Evolutionary conservation across 1,140 invertebrate species (phyloP), one percentile per base, ranked within the genome.

Genomic region (Magallana ariakensis): DNA sequence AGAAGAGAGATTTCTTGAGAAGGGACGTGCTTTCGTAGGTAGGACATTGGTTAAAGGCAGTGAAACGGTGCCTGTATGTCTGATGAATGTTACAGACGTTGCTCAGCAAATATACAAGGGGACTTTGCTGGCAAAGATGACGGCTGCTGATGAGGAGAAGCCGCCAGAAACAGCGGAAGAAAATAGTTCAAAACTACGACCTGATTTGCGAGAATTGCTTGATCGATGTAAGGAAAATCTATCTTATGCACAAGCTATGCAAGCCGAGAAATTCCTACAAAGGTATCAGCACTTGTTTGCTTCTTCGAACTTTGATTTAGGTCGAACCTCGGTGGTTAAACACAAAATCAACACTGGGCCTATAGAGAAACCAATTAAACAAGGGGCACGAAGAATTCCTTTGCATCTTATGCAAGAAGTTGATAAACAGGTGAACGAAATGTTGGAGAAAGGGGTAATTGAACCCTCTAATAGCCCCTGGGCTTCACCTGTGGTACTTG

Each of bases 291-390:
- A 19, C 10, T 75, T 75, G 26, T 75, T 75, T 75, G 66, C 66
- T 19, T 7, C 22, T 26, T 70, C 22, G 22, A 26, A 75, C 19
- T 19, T 22, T 75, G 66, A 75, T 33, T n/a, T 86, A 57, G 85
- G 85, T 26, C 46, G 53, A 56, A 80, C 66, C 26, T 46, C 33
- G 19, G 19, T 85, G 16, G 33, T 86, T 56, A 33, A 86, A 60
- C 85, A 86, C 70, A 81, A 86, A 58, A 86, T 86, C 15, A 26
- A 86, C n/a, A 81, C 70, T n/a, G 53, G 55, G 8, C 58, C 19
- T 53, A 8, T 19, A 62, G 83, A 16, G 26, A 13, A 54, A 56
- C 83, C 83, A 33, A 60, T 62, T 62, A 58, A 62, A 46, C 57
- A n/a, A n/a, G 16, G 16, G 16, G 55, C 83, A 10, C 57, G 56